Conservation (phyloP, 1,140 invertebrate genomes). For the Spodoptera litura region DNA sequence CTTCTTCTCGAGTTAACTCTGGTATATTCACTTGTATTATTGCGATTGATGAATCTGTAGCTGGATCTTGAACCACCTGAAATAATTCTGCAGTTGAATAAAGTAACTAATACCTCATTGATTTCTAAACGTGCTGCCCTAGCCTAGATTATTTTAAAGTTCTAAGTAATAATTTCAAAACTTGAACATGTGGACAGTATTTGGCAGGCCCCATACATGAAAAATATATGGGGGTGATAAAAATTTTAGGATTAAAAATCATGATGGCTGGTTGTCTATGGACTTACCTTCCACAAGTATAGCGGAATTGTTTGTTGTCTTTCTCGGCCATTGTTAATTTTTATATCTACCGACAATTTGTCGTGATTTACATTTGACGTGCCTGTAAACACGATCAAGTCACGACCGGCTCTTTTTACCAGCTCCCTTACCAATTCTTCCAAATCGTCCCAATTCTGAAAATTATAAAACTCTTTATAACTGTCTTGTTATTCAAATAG, state of each 20-base stretch:
- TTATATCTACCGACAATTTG: neutral
- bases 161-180: no score
- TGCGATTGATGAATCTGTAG: slow-evolving; percentile 59
- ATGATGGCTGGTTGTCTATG: no score
- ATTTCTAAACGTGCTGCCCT: no score
- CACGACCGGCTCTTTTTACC: slow-evolving; percentile 50
- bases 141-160: no score
- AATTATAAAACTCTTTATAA: neutral
- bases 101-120: neutral
- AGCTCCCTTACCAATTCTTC: slow-evolving; percentile 65
- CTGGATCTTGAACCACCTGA: slow-evolving; percentile 69
- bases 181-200: no score
- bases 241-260: no score
- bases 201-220: no score
- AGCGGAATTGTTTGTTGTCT: slow-evolving; percentile 57
- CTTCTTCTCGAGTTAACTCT: slow-evolving; percentile 57
- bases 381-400: slow-evolving; percentile 65
- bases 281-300: slow-evolving; percentile 76
- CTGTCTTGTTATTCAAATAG: neutral
- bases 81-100: neutral
- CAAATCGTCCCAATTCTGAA: slow-evolving; percentile 73
- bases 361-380: slow-evolving; percentile 44
- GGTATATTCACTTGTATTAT: slow-evolving; percentile 76
- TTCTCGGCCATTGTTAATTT: neutral
- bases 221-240: no score